A percentile compares a stretch with the other conserved stretches of the same genome.
Evolutionary conservation across 2,113 vertebrate species (phyloP).

Genomic region (Prionailurus bengalensis): DNA sequence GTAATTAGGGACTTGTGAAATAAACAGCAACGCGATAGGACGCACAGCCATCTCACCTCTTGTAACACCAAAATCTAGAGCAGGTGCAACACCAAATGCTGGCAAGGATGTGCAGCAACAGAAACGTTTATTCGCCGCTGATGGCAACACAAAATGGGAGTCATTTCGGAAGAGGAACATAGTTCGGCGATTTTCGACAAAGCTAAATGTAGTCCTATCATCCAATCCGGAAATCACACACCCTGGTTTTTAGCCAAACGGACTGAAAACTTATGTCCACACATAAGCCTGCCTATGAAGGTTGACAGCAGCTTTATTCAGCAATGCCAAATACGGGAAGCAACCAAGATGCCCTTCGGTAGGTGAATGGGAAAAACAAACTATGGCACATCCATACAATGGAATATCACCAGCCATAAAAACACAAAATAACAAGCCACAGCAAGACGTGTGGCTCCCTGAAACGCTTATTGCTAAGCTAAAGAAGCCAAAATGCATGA

Average conservation of each 20-base stretch:
- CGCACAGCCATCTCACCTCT: fast-evolving
- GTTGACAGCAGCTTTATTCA: background rate
- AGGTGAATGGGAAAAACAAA: background rate
- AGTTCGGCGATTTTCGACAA: background rate
- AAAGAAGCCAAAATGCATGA: background rate
- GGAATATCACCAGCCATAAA: background rate
- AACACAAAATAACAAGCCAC: background rate
- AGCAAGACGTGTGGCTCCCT: background rate
- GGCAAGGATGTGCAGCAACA: background rate
- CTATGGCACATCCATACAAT: background rate
- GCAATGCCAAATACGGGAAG: background rate
- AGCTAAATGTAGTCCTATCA: background rate
- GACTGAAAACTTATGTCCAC: background rate
- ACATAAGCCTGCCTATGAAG: background rate
- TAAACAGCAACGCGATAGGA: background rate
- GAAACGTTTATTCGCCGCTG: background rate
- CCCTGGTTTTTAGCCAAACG: background rate
- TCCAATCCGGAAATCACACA: background rate
- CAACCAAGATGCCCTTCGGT: background rate
- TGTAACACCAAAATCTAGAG: background rate
- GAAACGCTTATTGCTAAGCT: background rate
- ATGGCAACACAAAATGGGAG: background rate
- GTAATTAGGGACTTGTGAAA: background rate
- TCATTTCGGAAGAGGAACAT: background rate
- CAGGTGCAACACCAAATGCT: background rate